Evolutionary conservation across 2,888 invertebrate genomes (phyloP).

Genomic region (Cactoblastis cactorum): DNA sequence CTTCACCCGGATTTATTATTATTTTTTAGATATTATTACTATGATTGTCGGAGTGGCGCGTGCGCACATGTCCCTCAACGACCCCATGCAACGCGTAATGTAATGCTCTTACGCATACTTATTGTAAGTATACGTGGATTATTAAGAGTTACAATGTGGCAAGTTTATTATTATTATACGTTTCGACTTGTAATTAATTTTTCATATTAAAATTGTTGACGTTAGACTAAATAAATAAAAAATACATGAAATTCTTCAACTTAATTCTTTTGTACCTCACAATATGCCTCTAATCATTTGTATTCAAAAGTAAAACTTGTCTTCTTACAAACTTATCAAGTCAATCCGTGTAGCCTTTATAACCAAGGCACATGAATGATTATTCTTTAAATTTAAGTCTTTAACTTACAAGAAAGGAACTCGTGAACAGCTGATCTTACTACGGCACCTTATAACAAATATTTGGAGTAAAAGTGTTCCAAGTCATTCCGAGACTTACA

Average conservation of each 20-base stretch:
- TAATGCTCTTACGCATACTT: slow-evolving; percentile 67
- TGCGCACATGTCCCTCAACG: slow-evolving; percentile 73
- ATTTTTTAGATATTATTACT: slow-evolving; percentile 80
- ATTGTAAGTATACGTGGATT: slow-evolving; percentile 60
- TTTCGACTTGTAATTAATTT: not conserved
- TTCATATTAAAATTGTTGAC: slow-evolving; percentile 16
- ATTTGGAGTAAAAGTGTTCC: slow-evolving; percentile 32
- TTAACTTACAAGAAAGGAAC: slow-evolving; percentile 25
- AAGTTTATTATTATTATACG: slow-evolving; percentile 41
- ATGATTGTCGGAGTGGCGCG: slow-evolving; percentile 68
- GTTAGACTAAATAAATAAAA: not conserved
- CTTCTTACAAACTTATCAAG: slow-evolving; percentile 12
- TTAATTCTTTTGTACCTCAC: not conserved
- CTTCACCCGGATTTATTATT: slow-evolving; percentile 79
- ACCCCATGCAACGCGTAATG: slow-evolving; percentile 47
- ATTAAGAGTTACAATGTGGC: slow-evolving; percentile 63
- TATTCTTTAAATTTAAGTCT: slow-evolving; percentile 19
- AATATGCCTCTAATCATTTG: slow-evolving; percentile 3
- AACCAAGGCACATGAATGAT: slow-evolving; percentile 20
- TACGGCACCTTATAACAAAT: slow-evolving; percentile 52
- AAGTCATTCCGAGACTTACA: slow-evolving; percentile 16
- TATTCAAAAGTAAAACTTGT: not conserved
- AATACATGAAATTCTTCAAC: not conserved
- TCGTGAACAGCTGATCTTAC: slow-evolving; percentile 63
- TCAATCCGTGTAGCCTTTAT: slow-evolving; percentile 12